Percentiles rank a stretch among this genome's conserved stretches.
These are phyloP conservation scores for Troides aeacus DNA, from an alignment of 2,888 invertebrate species.

Conservation along the genomic window DNA sequence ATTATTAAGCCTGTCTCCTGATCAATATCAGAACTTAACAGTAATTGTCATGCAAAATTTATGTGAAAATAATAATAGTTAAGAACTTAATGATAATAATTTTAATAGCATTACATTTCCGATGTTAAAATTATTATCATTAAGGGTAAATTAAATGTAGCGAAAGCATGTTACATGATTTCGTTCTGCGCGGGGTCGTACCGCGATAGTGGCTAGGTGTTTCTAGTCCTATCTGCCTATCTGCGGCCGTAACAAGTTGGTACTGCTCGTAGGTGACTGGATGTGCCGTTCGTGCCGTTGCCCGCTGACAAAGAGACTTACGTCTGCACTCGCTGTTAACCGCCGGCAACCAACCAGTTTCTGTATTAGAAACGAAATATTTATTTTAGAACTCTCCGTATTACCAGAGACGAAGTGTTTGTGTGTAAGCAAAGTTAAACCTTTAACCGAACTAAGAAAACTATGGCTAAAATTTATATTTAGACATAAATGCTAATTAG, in stretches of 20 bases:
- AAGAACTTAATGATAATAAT: too few relatives aligned
- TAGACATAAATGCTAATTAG: too few relatives aligned
- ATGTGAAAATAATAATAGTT: too few relatives aligned
- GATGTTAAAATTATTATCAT: too few relatives aligned
- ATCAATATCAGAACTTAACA: too few relatives aligned
- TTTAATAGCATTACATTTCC: too few relatives aligned
- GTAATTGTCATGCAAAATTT: too few relatives aligned
- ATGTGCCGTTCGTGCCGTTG: slow-evolving; percentile 27
- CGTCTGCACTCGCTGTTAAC: slow-evolving; percentile 23
- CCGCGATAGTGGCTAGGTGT: slow-evolving; percentile 8
- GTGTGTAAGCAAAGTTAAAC: slow-evolving; percentile 6
- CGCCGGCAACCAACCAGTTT: slow-evolving; percentile 27
- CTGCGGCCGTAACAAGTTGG: slow-evolving; percentile 24
- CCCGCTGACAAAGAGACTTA: slow-evolving; percentile 26
- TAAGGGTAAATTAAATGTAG: not conserved
- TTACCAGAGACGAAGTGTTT: slow-evolving; percentile 21
- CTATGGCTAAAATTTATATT: not conserved
- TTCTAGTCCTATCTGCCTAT: slow-evolving; percentile 20
- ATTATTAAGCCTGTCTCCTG: too few relatives aligned
- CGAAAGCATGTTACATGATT: slow-evolving; percentile 1
- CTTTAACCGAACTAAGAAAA: not conserved
- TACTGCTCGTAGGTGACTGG: slow-evolving; percentile 23
- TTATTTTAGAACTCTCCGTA: slow-evolving; percentile 25
- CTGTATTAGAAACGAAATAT: slow-evolving; percentile 29
- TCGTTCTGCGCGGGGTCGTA: not conserved